phyloP scores from a whole-genome alignment of 2,888 invertebrate species.

The Glyphotaelius pellucidus region DNA sequence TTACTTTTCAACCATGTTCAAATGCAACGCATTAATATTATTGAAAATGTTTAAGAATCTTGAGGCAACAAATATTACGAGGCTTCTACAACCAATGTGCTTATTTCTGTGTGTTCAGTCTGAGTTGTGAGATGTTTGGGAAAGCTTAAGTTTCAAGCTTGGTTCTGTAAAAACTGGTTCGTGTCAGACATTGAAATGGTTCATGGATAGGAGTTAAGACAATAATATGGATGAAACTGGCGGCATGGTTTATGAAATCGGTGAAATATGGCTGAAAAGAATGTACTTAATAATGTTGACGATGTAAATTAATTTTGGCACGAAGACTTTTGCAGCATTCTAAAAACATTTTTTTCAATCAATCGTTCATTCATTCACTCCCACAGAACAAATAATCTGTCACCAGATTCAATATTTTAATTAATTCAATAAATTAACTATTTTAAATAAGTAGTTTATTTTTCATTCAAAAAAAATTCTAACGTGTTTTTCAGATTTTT shows the following conservation, averaged over 20 bases:
- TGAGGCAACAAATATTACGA: neutral
- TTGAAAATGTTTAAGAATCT: neutral
- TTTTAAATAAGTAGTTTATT: neutral
- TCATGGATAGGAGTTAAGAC: neutral
- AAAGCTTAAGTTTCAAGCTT: neutral
- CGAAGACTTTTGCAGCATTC: neutral
- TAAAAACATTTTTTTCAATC: neutral
- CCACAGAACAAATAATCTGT: neutral
- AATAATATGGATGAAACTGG: neutral
- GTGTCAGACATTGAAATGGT: constrained; percentile 12
- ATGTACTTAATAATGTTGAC: constrained; percentile 4
- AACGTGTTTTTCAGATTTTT: neutral
- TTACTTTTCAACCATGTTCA: neutral
- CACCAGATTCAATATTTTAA: neutral
- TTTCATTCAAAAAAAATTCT: neutral
- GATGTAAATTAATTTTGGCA: neutral
- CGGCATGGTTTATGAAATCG: neutral
- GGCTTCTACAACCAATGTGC: constrained; percentile 37
- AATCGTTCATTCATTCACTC: neutral
- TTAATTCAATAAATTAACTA: neutral
- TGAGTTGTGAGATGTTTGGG: constrained; percentile 24
- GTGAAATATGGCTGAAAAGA: constrained; percentile 8
- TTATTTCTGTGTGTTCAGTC: constrained; percentile 42
- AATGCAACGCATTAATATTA: constrained; percentile 23
- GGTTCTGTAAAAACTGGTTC: neutral